A percentile compares a stretch with the other conserved stretches of the same genome.
These are phyloP conservation scores for Coreoperca whiteheadi DNA, from an alignment of 2,113 vertebrate genomes.

Conservation along the genomic window DNA sequence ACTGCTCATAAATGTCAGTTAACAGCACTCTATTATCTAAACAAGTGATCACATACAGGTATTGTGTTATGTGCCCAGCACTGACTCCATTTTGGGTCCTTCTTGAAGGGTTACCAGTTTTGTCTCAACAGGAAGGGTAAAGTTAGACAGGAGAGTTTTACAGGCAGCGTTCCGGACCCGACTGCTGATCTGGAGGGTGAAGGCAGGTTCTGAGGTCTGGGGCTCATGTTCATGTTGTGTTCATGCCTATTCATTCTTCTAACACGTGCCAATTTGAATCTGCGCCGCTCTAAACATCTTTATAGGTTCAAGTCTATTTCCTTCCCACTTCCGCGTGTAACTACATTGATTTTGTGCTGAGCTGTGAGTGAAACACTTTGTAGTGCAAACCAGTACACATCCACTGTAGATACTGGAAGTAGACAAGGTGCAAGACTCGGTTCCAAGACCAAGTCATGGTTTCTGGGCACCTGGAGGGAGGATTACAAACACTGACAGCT, in stretches of 20 bases:
- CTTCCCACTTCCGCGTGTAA: too few species aligned
- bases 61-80: not conserved
- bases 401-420: too few species aligned
- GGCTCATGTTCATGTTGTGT: not conserved
- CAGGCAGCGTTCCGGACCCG: conserved; percentile 86
- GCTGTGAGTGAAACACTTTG: not conserved
- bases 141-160: conserved; percentile 42
- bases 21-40: not conserved
- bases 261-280: too few species aligned
- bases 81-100: not conserved
- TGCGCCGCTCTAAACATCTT: not conserved
- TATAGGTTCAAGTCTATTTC: not conserved
- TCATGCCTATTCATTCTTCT: conserved; percentile 21
- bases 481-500: conserved; percentile 4
- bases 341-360: not conserved
- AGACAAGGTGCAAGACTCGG: too few species aligned
- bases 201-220: not conserved
- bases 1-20: not conserved
- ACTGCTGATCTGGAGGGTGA: conserved; percentile 6
- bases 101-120: not conserved
- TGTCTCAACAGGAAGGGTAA: conserved; percentile 2
- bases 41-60: not conserved
- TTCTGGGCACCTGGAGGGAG: not conserved
- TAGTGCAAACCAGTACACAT: not conserved
- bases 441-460: not conserved